Evolutionary conservation across 1,140 invertebrate genomes (phyloP).

Genomic region (Camponotus floridanus): DNA sequence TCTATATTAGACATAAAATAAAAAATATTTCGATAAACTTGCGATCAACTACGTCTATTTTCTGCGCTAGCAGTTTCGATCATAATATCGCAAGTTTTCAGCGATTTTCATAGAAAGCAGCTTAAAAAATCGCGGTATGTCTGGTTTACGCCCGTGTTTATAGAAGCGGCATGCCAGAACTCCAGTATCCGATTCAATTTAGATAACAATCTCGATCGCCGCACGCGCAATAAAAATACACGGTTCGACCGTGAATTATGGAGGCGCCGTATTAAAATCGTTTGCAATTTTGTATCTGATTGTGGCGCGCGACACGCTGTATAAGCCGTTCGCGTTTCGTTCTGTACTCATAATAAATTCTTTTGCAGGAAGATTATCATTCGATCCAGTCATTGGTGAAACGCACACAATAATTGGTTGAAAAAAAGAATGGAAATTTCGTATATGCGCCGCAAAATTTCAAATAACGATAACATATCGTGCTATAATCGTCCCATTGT

Average conservation of each 20-base stretch:
- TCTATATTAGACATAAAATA: not conserved
- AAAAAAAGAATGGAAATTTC: conserved; percentile 27
- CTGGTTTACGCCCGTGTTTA: conserved; percentile 75
- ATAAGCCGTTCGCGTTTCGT: conserved; percentile 43
- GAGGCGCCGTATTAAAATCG: conserved; percentile 67
- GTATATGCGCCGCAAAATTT: not conserved
- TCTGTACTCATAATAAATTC: conserved; percentile 53
- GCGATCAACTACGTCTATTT: conserved; percentile 5
- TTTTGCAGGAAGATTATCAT: conserved; percentile 42
- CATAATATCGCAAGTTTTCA: conserved; percentile 73
- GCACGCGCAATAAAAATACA: conserved; percentile 79
- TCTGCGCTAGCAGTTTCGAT: conserved; percentile 55
- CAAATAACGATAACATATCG: not conserved
- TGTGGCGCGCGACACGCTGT: conserved; percentile 47
- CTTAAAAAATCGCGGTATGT: conserved; percentile 78
- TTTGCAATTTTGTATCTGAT: conserved; percentile 68
- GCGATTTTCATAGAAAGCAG: conserved; percentile 77
- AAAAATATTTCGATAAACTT: conserved; percentile 3
- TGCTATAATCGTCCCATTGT: not conserved
- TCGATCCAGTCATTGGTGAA: conserved; percentile 31
- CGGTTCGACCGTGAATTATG: conserved; percentile 78
- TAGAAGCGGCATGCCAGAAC: conserved; percentile 73
- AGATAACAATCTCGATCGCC: conserved; percentile 82
- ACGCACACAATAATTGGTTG: conserved; percentile 16
- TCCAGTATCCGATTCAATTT: conserved; percentile 80